Evolutionary conservation across 2,888 invertebrate species (phyloP).

Genomic region (Alcis repandata): DNA sequence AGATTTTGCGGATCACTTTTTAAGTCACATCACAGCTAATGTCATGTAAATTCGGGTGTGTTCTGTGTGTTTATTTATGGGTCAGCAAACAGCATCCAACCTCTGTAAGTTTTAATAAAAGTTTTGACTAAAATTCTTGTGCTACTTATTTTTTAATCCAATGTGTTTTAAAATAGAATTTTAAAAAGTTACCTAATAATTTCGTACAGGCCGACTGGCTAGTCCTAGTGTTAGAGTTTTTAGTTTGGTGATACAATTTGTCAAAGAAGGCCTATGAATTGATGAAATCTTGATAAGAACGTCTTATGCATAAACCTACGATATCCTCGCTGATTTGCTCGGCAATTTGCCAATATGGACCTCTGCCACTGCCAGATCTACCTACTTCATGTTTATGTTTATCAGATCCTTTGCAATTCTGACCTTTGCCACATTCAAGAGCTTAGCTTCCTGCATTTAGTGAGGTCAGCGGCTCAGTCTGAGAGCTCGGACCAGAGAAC

Average conservation of each 20-base stretch:
- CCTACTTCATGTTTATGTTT: background rate
- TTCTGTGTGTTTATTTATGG: too few relatives aligned
- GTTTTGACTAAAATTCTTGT: too few relatives aligned
- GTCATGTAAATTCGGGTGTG: background rate
- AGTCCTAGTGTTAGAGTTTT: too few relatives aligned
- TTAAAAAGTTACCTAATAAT: too few relatives aligned
- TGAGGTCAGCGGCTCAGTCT: conserved; percentile 64
- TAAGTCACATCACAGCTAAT: background rate
- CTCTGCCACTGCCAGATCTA: conserved; percentile 9
- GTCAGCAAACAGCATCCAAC: too few relatives aligned
- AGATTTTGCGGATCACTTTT: background rate
- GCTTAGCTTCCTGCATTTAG: conserved; percentile 65
- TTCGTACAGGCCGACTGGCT: too few relatives aligned
- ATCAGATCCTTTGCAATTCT: conserved; percentile 34
- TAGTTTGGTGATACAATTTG: too few relatives aligned
- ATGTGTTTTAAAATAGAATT: too few relatives aligned
- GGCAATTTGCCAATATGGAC: conserved; percentile 30
- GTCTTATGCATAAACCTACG: conserved; percentile 1
- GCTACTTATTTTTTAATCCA: too few relatives aligned
- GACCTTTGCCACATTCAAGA: conserved; percentile 61
- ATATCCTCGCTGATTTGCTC: conserved; percentile 25
- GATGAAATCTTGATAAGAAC: background rate
- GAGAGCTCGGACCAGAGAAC: conserved; percentile 3
- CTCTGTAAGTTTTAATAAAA: too few relatives aligned
- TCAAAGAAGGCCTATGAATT: background rate